Evolutionary conservation across 2,888 invertebrate genomes (phyloP).

Genomic region (Hypselothyrea guttata): DNA sequence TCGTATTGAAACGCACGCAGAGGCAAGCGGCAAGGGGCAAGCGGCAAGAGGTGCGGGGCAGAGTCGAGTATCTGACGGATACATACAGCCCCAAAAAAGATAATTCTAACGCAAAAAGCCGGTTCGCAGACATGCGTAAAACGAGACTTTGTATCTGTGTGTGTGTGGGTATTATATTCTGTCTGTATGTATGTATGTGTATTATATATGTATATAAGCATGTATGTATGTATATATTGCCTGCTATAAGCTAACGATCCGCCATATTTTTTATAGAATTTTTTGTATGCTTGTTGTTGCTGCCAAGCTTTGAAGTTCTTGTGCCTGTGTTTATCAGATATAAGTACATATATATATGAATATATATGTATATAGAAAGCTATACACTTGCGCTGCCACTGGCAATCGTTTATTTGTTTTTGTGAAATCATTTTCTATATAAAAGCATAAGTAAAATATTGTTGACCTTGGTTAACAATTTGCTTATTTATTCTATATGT

Average conservation of each 20-base stretch:
- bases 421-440: slow-evolving; percentile 27
- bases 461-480: slow-evolving; percentile 75
- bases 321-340: slow-evolving; percentile 26
- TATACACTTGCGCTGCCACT: slow-evolving; percentile 14
- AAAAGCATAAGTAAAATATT: slow-evolving; percentile 19
- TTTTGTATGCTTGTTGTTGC: slow-evolving; percentile 32
- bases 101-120: slow-evolving; percentile 69
- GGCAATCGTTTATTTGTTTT: slow-evolving; percentile 22
- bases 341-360: not conserved
- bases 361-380: slow-evolving; percentile 4
- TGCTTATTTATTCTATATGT: slow-evolving; percentile 23
- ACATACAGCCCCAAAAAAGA: slow-evolving; percentile 33
- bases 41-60: slow-evolving; percentile 17
- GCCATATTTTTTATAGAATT: slow-evolving; percentile 52
- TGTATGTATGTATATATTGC: slow-evolving; percentile 2
- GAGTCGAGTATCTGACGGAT: slow-evolving; percentile 48
- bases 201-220: not conserved
- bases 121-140: slow-evolving; percentile 75
- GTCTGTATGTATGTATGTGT: slow-evolving; percentile 4
- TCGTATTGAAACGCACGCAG: slow-evolving; percentile 58
- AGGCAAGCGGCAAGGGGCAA: slow-evolving; percentile 7
- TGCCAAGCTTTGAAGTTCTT: slow-evolving; percentile 38
- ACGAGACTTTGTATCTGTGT: slow-evolving; percentile 8
- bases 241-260: slow-evolving; percentile 31
- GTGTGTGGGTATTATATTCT: slow-evolving; percentile 11